A percentile compares a stretch with the other conserved stretches of the same genome.
Conservation (phyloP, 2,797 vertebrate genomes). For the Aphelocoma californica region DNA sequence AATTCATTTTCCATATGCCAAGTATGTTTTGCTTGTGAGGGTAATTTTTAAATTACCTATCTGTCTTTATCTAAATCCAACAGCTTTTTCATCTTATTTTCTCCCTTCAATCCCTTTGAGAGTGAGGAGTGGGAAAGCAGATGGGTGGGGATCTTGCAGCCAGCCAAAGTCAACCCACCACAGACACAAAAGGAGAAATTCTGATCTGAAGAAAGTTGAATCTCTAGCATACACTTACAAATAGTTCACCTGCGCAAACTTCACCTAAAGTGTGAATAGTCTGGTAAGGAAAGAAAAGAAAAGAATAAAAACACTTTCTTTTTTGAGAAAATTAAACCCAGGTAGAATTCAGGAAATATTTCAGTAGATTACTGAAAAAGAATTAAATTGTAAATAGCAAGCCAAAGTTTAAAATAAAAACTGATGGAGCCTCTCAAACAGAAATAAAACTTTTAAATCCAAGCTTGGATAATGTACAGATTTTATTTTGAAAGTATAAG, state of each 20-base stretch:
- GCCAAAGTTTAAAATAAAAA: not conserved
- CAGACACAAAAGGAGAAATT: not conserved
- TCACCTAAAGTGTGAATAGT: not conserved
- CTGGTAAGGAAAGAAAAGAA: not conserved
- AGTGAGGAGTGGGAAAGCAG: not conserved
- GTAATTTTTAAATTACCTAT: not conserved
- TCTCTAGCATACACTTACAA: not conserved
- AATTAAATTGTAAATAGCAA: not conserved
- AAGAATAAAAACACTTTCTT: fast-evolving
- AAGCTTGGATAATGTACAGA: not conserved
- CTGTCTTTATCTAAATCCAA: not conserved
- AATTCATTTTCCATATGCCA: not conserved
- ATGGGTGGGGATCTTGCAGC: not conserved
- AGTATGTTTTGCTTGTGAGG: not conserved
- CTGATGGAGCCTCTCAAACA: not conserved
- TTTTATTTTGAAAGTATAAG: not conserved
- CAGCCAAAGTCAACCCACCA: not conserved
- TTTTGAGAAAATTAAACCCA: not conserved
- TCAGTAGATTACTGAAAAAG: not conserved
- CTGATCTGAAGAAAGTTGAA: not conserved
- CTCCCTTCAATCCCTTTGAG: not conserved
- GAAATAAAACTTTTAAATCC: not conserved
- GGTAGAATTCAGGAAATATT: not conserved
- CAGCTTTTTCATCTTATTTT: not conserved
- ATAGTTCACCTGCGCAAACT: not conserved